phyloP scores from a whole-genome alignment of 2,797 vertebrate genomes.

The Martes flavigula region DNA sequence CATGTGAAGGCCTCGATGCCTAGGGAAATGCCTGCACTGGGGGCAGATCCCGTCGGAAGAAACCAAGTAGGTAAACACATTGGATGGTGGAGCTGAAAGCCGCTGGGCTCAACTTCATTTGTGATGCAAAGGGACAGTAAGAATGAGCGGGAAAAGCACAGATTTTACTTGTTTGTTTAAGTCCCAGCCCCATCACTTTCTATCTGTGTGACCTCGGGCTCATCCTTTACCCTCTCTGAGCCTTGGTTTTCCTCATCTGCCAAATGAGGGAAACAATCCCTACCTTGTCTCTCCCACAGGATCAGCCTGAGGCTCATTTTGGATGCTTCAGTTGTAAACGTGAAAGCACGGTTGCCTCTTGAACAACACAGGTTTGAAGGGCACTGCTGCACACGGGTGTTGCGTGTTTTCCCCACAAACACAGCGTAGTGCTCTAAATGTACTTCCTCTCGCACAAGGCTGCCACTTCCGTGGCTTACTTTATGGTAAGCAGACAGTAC shows the following conservation, averaged over 20 bases:
- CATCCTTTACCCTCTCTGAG: not conserved
- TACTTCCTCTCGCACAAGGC: not conserved
- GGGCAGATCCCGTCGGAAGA: slow-evolving; percentile 29
- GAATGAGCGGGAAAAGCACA: not conserved
- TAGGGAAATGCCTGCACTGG: not conserved
- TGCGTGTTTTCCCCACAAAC: not conserved
- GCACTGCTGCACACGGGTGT: not conserved
- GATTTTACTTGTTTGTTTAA: not conserved
- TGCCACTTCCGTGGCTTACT: not conserved
- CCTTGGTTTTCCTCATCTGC: slow-evolving; percentile 28
- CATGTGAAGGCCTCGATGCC: not conserved
- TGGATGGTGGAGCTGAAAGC: not conserved
- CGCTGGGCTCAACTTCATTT: not conserved
- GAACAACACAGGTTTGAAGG: not conserved
- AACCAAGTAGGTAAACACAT: not conserved
- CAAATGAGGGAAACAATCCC: not conserved
- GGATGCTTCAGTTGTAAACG: not conserved
- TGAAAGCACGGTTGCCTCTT: not conserved
- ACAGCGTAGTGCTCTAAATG: not conserved
- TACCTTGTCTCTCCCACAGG: not conserved
- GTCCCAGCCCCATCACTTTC: not conserved
- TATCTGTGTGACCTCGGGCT: not conserved
- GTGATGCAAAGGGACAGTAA: not conserved
- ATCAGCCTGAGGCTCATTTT: not conserved
- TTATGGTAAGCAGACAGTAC: not conserved